Evolutionary conservation across 2,888 invertebrate species (phyloP), one percentile per base, ranked within the genome.

Genomic region (Tiliacea aurago): DNA sequence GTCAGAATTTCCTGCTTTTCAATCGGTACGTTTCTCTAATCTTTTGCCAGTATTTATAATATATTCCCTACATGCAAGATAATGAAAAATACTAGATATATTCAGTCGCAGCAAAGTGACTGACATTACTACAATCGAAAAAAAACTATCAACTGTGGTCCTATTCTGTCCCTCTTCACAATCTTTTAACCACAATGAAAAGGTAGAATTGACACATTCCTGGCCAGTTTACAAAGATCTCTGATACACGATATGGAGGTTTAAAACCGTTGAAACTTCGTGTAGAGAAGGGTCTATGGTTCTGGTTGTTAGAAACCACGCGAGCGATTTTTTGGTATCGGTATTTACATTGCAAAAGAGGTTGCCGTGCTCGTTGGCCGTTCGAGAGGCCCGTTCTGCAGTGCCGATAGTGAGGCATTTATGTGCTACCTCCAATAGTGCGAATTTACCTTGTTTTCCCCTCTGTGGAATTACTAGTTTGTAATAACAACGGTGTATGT

Each of bases 261-360:
- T 68, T 45, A 28, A 71, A 73, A 20, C 20, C 15, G 63, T 70
- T 37, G 41, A 51, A 66, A 70, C 37, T 78, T 73, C 55, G 37
- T 51, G 51, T 63, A 28, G 23, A 58, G 37, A 49, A 67, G 59
- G 77, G 61, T 84, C 80, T 65, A 28, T 45, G 9, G 10, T 28
- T 11, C 15, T 85, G 79, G 84, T 74, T 49, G 49, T 59, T 55
- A n/a, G 58, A 13, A 73, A 70, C 81, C 75, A 84, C 69, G 76
- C 85, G 76, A 79, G 76, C 76, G 75, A 77, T 84, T 84, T 84
- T 84, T 85, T 85, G 59, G 71, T 80, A 85, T 86, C 62, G 68
- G 76, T 66, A 86, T 86, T 87, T 87, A 87, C 86, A 87, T 80
- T 87, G 83, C 86, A 87, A 87, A 87, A 86, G 80, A 87, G 87